These are phyloP conservation scores for Trididemnum clinides DNA, from an alignment of 23 tunicate species.

Conservation along the genomic window DNA sequence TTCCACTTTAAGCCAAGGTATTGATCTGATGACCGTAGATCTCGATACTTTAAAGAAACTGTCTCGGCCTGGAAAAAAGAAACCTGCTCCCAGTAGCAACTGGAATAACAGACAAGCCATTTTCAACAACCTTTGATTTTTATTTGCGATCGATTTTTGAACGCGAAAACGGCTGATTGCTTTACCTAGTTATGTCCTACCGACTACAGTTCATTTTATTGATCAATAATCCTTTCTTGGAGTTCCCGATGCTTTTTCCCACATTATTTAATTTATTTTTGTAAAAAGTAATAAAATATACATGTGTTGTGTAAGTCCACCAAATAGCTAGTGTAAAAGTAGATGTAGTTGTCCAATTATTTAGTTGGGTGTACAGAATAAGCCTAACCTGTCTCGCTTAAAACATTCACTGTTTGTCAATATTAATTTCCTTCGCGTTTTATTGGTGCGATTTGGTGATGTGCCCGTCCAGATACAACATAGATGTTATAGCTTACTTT, in stretches of 20 bases:
- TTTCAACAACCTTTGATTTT: slow-evolving; percentile 70
- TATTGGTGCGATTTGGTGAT: no score
- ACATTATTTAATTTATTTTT: no score
- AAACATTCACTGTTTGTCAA: neutral
- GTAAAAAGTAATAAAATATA: neutral
- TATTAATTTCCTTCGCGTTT: neutral
- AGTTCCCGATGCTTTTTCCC: no score
- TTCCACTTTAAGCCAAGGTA: slow-evolving; percentile 9
- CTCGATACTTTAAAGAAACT: slow-evolving; percentile 52
- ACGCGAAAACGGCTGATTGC: no score
- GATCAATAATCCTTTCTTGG: no score
- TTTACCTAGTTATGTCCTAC: no score
- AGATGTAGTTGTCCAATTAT: no score
- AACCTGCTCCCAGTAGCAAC: slow-evolving; percentile 71
- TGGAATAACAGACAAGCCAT: slow-evolving; percentile 89
- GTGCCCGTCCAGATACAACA: neutral
- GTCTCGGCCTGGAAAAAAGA: slow-evolving; percentile 41
- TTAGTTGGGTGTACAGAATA: no score
- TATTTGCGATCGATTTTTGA: no score
- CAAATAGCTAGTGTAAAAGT: no score
- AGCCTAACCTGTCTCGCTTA: neutral
- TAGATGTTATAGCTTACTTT: neutral
- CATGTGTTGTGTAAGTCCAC: no score
- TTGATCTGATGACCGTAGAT: slow-evolving; percentile 55
- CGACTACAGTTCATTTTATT: no score